Evolutionary conservation across 2,113 vertebrate species (phyloP).

Genomic region (Chaetorhynchus papuensis): DNA sequence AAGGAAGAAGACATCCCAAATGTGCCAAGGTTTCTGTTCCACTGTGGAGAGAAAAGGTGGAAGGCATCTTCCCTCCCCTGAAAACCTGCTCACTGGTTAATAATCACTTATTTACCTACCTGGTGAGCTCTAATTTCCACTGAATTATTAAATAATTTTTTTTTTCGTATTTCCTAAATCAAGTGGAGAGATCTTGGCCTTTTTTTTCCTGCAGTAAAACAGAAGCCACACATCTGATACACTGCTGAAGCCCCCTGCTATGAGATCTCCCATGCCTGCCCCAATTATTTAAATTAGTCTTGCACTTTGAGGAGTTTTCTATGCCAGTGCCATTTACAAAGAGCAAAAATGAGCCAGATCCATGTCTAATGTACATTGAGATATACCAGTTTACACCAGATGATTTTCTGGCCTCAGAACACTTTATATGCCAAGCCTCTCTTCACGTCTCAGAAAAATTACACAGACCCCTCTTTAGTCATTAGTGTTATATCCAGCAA

Average conservation of each 20-base stretch:
- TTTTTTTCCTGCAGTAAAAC: neutral
- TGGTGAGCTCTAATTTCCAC: neutral
- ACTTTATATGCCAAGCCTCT: neutral
- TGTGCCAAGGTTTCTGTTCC: neutral
- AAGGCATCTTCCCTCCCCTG: neutral
- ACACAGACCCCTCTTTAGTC: neutral
- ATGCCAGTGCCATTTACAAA: neutral
- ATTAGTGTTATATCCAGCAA: neutral
- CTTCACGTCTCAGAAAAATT: neutral
- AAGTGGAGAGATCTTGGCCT: neutral
- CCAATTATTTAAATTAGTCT: neutral
- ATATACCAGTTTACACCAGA: neutral
- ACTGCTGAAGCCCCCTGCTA: neutral
- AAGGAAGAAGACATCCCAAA: neutral
- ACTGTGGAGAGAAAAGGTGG: neutral
- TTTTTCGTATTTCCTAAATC: neutral
- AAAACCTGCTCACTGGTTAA: neutral
- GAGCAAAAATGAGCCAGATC: neutral
- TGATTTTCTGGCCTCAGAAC: neutral
- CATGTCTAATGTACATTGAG: accelerated
- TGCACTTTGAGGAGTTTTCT: neutral
- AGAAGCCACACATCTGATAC: neutral
- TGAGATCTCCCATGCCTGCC: neutral
- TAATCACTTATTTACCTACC: neutral
- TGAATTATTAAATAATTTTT: neutral